Conservation (phyloP, 2,113 vertebrate genomes). For the Nothoprocta perdicaria region DNA sequence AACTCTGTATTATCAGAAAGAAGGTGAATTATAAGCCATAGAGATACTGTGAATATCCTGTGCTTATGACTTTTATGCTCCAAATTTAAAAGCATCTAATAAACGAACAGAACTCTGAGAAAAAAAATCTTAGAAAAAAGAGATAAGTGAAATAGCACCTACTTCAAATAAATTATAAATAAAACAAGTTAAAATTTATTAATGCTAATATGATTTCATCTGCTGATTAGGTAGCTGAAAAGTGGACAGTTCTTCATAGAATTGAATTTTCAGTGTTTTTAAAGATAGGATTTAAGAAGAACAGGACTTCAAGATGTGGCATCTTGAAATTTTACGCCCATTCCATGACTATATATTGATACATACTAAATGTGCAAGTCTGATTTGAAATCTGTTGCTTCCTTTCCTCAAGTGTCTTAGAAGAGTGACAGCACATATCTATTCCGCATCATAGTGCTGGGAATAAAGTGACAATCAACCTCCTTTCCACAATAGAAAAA, state of each 20-base stretch:
- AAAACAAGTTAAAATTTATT: not conserved
- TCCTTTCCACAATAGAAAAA: constrained; percentile 38
- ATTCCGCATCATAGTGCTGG: constrained; percentile 30
- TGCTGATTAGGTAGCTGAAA: not conserved
- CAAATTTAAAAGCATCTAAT: not conserved
- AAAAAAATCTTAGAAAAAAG: not conserved
- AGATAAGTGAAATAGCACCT: not conserved
- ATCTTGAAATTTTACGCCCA: not conserved
- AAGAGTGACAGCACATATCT: constrained; percentile 35
- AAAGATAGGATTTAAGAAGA: not conserved
- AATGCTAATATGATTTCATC: not conserved
- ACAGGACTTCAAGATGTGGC: not conserved
- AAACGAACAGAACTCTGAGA: not conserved
- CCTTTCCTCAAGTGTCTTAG: constrained; percentile 23
- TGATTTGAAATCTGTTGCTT: constrained; percentile 11
- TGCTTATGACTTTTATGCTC: not conserved
- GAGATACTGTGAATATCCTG: not conserved
- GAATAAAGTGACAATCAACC: constrained; percentile 18
- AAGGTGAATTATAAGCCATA: not conserved
- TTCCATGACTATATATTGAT: not conserved
- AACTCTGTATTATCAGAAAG: not conserved
- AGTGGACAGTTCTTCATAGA: not conserved
- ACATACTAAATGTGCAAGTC: not conserved
- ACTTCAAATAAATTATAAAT: not conserved
- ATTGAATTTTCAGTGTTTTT: not conserved